Evolutionary conservation across 92 coral and sea anemone species (phyloP).

Genomic region (Palythoa heliodiscus): DNA sequence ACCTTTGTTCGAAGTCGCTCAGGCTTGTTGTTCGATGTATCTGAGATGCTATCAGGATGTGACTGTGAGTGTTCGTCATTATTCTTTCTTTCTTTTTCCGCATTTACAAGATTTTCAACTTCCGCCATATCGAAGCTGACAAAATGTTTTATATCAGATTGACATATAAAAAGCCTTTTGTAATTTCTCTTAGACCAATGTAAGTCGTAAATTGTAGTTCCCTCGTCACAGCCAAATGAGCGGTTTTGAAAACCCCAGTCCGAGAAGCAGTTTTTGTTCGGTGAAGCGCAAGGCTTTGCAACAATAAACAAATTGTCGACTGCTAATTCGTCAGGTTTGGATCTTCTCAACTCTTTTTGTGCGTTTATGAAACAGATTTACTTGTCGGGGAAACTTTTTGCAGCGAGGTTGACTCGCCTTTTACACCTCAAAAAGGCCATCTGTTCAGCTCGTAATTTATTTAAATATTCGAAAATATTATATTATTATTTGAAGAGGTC

Average conservation of each 20-base stretch:
- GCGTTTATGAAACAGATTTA: not conserved
- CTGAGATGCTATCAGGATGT: too few species aligned
- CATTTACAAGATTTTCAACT: not conserved
- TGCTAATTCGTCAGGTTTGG: not conserved
- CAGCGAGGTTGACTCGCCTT: not conserved
- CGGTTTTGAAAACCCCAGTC: not conserved
- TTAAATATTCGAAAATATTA: constrained; percentile 30
- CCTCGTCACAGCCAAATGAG: not conserved
- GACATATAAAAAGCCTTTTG: not conserved
- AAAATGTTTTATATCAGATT: not conserved
- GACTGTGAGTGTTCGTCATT: not conserved
- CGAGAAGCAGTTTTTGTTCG: not conserved
- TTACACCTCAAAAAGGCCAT: constrained; percentile 17
- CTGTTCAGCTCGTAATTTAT: constrained; percentile 26
- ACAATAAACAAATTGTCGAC: not conserved
- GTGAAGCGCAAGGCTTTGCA: not conserved
- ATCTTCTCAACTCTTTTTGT: not conserved
- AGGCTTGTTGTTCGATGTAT: constrained; percentile 30
- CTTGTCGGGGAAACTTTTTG: not conserved
- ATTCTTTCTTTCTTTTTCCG: not conserved
- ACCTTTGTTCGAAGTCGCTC: constrained; percentile 68
- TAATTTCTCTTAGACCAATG: not conserved
- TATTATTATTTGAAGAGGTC: not conserved
- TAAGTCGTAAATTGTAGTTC: not conserved
- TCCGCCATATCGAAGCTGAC: constrained; percentile 20